Percentiles rank a stretch among this genome's conserved stretches.
Evolutionary conservation across 2,113 vertebrate genomes (phyloP).

Genomic region (Eidolon helvum): DNA sequence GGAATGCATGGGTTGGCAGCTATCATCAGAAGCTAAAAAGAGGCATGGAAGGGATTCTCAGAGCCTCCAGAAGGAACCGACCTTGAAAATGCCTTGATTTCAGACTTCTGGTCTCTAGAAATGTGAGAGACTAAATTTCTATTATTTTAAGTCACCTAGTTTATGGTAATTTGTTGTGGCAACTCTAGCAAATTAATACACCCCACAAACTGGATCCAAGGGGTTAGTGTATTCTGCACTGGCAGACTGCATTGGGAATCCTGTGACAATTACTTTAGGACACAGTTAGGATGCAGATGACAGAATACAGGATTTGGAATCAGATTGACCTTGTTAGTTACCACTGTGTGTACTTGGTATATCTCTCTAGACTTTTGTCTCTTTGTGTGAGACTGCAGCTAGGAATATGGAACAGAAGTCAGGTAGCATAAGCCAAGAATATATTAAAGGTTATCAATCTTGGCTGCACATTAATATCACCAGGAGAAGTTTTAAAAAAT

Average conservation of each 20-base stretch:
- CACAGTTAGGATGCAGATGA: background rate
- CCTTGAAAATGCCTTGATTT: background rate
- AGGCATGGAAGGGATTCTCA: background rate
- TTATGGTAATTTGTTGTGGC: background rate
- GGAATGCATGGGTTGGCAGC: background rate
- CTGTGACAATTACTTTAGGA: background rate
- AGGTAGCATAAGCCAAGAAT: background rate
- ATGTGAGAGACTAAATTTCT: background rate
- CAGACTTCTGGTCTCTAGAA: background rate
- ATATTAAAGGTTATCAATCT: background rate
- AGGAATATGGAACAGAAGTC: background rate
- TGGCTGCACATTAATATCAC: background rate
- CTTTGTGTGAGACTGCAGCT: background rate
- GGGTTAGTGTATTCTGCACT: background rate
- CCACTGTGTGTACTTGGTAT: background rate
- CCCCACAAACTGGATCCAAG: background rate
- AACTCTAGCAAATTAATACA: background rate
- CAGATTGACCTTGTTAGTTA: background rate
- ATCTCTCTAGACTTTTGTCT: background rate
- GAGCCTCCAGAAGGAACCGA: background rate
- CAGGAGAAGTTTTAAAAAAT: background rate
- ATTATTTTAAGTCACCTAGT: background rate
- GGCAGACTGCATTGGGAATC: background rate
- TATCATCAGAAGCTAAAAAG: background rate
- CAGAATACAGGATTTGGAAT: background rate